phyloP scores from a whole-genome alignment of 1,140 invertebrate species.

The Streblospio benedicti region DNA sequence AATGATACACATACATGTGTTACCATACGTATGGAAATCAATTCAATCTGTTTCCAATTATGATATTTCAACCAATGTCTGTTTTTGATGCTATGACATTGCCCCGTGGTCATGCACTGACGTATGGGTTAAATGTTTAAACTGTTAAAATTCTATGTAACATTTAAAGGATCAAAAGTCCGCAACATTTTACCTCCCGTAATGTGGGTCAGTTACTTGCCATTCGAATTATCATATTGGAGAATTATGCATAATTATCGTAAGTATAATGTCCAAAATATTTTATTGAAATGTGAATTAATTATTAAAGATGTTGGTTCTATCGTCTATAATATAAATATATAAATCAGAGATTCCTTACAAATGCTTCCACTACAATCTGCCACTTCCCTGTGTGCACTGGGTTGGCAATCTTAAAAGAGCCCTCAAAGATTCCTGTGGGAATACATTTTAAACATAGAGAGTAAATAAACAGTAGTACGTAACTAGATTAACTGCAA shows the following conservation, averaged over 20 bases:
- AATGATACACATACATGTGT: too few species aligned
- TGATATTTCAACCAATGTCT: too few species aligned
- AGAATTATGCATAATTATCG: not conserved
- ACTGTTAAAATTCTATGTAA: not conserved
- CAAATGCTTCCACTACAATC: constrained; percentile 9
- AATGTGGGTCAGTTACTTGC: not conserved
- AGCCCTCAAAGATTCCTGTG: constrained; percentile 3
- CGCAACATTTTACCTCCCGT: not conserved
- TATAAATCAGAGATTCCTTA: not conserved
- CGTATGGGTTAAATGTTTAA: too few species aligned
- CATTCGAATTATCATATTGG: not conserved
- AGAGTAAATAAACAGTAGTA: not conserved
- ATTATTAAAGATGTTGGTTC: not conserved
- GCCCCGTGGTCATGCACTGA: too few species aligned
- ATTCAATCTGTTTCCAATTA: too few species aligned
- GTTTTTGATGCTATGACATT: too few species aligned
- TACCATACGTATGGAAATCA: too few species aligned
- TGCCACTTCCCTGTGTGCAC: constrained; percentile 2
- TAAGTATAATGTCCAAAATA: not conserved
- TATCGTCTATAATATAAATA: not conserved
- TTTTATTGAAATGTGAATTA: too few species aligned
- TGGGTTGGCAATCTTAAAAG: constrained; percentile 8
- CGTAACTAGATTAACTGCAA: not conserved
- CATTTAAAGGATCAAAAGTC: not conserved
- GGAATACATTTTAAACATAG: too few species aligned